Conservation (phyloP, 2,113 vertebrate genomes). For the Acanthochromis polyacanthus region DNA sequence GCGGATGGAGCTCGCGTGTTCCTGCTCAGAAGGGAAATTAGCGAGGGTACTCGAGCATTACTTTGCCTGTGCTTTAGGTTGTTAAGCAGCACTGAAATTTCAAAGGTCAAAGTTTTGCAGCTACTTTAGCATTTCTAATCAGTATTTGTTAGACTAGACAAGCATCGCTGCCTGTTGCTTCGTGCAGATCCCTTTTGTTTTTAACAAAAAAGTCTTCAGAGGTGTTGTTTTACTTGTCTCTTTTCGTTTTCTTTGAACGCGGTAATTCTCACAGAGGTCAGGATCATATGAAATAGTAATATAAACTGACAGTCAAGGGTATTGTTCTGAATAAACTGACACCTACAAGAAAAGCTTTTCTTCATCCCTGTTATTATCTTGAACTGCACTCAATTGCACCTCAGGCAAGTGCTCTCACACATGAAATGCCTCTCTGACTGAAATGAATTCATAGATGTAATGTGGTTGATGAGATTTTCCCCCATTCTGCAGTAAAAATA, state of each 20-base stretch:
- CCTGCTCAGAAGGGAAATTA: slow-evolving; percentile 67
- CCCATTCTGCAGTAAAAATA: slow-evolving; percentile 23
- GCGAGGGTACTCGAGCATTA: slow-evolving; percentile 22
- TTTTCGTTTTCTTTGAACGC: slow-evolving; percentile 26
- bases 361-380: slow-evolving; percentile 56
- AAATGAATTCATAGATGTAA: slow-evolving; percentile 37
- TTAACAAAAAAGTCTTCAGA: not conserved
- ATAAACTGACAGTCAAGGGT: slow-evolving; percentile 38
- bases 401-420: slow-evolving; percentile 51
- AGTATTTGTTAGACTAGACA: slow-evolving; percentile 15
- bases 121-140: slow-evolving; percentile 33
- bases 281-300: slow-evolving; percentile 48
- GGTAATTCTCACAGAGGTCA: slow-evolving; percentile 38
- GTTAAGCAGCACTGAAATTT: not conserved
- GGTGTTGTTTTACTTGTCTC: not conserved
- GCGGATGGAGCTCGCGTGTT: slow-evolving; percentile 14
- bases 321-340: slow-evolving; percentile 63
- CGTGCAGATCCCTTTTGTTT: slow-evolving; percentile 7
- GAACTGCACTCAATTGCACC: slow-evolving; percentile 54
- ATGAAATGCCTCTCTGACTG: slow-evolving; percentile 42
- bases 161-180: slow-evolving; percentile 10
- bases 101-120: slow-evolving; percentile 56
- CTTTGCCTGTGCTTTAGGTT: slow-evolving; percentile 26
- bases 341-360: slow-evolving; percentile 49
- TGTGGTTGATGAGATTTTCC: slow-evolving; percentile 25